Conservation (phyloP, 2,113 vertebrate species). For the Sturnira hondurensis region DNA sequence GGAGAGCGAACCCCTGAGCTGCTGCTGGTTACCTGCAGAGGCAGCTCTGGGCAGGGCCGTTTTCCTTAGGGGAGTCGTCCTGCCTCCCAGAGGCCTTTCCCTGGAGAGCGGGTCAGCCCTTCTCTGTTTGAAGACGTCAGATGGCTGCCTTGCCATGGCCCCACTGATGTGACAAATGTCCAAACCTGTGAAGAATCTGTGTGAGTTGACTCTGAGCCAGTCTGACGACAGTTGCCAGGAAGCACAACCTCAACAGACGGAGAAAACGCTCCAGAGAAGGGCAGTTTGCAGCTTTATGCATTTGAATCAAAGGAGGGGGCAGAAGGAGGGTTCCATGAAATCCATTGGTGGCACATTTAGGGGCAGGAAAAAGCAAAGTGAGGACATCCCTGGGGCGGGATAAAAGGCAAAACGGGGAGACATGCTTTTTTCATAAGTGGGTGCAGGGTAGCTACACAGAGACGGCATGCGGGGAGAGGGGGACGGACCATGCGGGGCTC, state of each 20-base stretch:
- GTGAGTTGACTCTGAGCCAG: not conserved
- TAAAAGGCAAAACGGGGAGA: not conserved
- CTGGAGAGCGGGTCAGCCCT: rapidly evolving
- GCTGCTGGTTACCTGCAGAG: not conserved
- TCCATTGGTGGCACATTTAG: not conserved
- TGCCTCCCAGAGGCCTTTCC: not conserved
- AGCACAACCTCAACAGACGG: not conserved
- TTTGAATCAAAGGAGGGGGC: not conserved
- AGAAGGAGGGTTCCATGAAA: not conserved
- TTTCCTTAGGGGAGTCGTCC: not conserved
- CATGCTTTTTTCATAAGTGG: not conserved
- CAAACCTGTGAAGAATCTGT: not conserved
- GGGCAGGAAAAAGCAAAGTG: no score
- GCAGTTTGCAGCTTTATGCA: not conserved
- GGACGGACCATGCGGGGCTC: not conserved
- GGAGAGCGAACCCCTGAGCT: rapidly evolving
- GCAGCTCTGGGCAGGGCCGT: not conserved
- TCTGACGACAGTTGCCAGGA: not conserved
- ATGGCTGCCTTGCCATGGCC: rapidly evolving
- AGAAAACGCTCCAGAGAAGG: not conserved
- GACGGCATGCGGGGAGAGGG: not conserved
- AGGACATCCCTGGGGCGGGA: not conserved
- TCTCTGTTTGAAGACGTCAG: not conserved
- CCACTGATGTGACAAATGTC: no score
- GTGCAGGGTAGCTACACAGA: not conserved